Evolutionary conservation across 2,888 invertebrate genomes (phyloP).

Genomic region (Therioaphis trifolii): DNA sequence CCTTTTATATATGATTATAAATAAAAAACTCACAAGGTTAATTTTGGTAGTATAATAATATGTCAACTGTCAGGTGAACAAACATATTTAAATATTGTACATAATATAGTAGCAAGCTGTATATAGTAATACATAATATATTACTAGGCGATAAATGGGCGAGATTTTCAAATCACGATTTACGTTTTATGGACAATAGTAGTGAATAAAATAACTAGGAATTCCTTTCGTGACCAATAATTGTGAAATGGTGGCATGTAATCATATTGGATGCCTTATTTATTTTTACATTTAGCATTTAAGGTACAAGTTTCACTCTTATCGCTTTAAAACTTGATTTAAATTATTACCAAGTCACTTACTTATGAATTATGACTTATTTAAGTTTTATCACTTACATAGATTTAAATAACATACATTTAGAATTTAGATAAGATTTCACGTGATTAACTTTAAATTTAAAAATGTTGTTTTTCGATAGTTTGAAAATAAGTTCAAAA

Average conservation of each 20-base stretch:
- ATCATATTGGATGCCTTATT: conserved; percentile 22
- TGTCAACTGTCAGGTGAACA: not conserved
- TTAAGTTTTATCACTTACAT: too few species aligned
- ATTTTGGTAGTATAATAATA: conserved; percentile 28
- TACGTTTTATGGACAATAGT: conserved; percentile 49
- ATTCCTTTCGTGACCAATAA: conserved; percentile 37
- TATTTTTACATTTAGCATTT: too few species aligned
- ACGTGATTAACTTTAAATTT: too few species aligned
- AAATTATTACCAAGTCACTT: too few species aligned
- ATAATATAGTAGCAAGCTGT: not conserved
- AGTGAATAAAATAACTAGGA: conserved; percentile 23
- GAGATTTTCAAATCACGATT: conserved; percentile 48
- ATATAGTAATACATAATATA: not conserved
- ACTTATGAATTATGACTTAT: too few species aligned
- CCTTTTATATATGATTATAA: conserved; percentile 41
- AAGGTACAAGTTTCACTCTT: too few species aligned
- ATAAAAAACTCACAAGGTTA: conserved; percentile 34
- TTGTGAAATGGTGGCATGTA: conserved; percentile 36
- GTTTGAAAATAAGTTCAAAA: conserved; percentile 29
- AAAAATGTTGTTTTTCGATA: too few species aligned
- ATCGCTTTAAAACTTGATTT: too few species aligned
- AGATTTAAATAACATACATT: too few species aligned
- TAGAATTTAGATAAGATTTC: too few species aligned
- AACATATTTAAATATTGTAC: not conserved
- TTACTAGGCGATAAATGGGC: conserved; percentile 1